A percentile compares a stretch with the other conserved stretches of the same genome.
Conservation (phyloP, 2,113 vertebrate genomes). For the Uria lomvia region DNA sequence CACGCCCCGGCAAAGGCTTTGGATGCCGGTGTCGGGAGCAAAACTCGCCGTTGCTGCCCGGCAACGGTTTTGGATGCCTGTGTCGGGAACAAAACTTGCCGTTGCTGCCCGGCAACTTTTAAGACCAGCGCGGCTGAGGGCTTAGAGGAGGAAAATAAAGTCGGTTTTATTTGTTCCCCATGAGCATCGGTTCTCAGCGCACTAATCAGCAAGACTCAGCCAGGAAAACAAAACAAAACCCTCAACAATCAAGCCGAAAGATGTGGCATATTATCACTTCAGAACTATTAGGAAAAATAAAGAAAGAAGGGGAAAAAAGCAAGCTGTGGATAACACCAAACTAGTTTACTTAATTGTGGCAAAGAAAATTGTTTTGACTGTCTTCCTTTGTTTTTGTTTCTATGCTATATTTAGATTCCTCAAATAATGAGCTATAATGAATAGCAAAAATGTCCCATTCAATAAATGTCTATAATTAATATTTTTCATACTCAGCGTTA, state of each 20-base stretch:
- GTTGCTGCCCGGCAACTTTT: neutral
- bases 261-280: neutral
- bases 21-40: fast-evolving
- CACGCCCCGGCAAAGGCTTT: fast-evolving
- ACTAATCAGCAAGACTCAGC: fast-evolving
- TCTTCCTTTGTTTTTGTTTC: neutral
- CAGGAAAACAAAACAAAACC: neutral
- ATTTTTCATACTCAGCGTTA: neutral
- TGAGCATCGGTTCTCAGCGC: fast-evolving
- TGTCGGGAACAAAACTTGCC: fast-evolving
- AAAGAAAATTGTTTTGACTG: neutral
- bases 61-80: fast-evolving
- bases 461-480: neutral
- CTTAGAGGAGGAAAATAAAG: fast-evolving
- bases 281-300: neutral
- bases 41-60: fast-evolving
- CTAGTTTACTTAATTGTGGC: neutral
- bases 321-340: neutral
- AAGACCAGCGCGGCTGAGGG: fast-evolving
- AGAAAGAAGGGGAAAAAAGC: no score
- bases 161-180: fast-evolving
- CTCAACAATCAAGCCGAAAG: neutral
- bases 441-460: neutral
- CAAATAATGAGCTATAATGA: neutral
- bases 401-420: neutral